Base-by-base conservation (phyloP, 2,888 invertebrate species). In the Petrolisthes manimaculis region DNA sequence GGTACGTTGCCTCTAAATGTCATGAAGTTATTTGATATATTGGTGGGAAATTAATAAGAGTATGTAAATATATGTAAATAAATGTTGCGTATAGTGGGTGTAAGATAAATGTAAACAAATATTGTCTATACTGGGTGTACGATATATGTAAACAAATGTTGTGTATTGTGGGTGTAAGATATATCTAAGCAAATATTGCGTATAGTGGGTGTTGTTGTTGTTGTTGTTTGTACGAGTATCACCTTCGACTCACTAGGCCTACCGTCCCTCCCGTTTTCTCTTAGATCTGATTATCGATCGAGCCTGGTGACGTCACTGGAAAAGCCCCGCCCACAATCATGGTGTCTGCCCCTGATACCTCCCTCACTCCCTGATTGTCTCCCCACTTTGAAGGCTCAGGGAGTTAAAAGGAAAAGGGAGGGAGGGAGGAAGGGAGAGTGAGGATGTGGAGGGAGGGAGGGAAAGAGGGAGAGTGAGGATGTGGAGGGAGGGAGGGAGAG, bases 251-350 rank as follows among this genome's bases (percentile, higher is more conserved):
- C 24, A n/a, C n/a, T 86, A 86, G 86, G 86, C 86, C 86, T 86
- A 83, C 37, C n/a, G 56, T 71, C 51, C 77, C 51, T 78, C 83
- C 86, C 86, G 81, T 86, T 86, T 83, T 86, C 86, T 81, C 83
- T 37, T 83, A 78, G 78, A 83, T 56, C 69, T 83, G 56, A 82
- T 83, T 86, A 86, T 86, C 83, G 86, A 86, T 86, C 86, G 56
- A 54, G n/a, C 18, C 24, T 37, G 85, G 21, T 83, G 86, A 86
- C 86, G 86, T 86, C 82, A 86, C 71, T 1, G 37, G 51, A 55
- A 9, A 53, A 69, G 78, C 86, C 83, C 77, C 86, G 86, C 86
- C 86, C 78, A 77, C 86, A 78, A n/a, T 37, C 54, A 81, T 81
- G 86, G 81, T 81, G 81, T 21, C 86, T 18, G 21, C 56, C 51